Evolutionary conservation across 2,888 invertebrate species (phyloP).

Genomic region (Drosophila paramelanica): DNA sequence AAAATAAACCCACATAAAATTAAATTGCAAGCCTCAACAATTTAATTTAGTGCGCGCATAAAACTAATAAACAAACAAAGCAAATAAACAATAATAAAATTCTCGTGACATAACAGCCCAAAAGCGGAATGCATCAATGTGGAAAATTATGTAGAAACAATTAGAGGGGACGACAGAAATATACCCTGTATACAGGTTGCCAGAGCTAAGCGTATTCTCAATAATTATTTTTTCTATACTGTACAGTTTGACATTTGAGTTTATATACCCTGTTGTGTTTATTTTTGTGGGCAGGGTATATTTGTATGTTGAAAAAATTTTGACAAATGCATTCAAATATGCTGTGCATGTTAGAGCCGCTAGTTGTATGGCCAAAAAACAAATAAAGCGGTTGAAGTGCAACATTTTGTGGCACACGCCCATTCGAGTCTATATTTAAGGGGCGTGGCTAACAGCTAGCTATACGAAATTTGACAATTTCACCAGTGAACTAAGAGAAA

Average conservation of each 20-base stretch:
- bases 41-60: slow-evolving; percentile 56
- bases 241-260: neutral
- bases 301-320: neutral
- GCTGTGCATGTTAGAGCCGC: neutral
- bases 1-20: slow-evolving; percentile 17
- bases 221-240: neutral
- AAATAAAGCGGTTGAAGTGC: slow-evolving; percentile 54
- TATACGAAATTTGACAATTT: no score
- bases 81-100: slow-evolving; percentile 51
- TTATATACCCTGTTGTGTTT: neutral
- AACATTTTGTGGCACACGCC: slow-evolving; percentile 26
- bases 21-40: slow-evolving; percentile 34
- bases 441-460: no score
- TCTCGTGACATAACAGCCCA: slow-evolving; percentile 19
- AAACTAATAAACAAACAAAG: slow-evolving; percentile 32
- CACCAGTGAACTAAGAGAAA: neutral
- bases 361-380: slow-evolving; percentile 20
- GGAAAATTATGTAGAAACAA: slow-evolving; percentile 15
- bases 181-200: neutral
- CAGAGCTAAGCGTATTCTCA: neutral
- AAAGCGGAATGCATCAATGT: slow-evolving; percentile 19
- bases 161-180: neutral
- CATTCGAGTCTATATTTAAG: neutral
- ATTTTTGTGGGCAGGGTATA: neutral
- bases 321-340: neutral